Conservation (phyloP, 2,888 invertebrate species). For the Lottia gigantea region DNA sequence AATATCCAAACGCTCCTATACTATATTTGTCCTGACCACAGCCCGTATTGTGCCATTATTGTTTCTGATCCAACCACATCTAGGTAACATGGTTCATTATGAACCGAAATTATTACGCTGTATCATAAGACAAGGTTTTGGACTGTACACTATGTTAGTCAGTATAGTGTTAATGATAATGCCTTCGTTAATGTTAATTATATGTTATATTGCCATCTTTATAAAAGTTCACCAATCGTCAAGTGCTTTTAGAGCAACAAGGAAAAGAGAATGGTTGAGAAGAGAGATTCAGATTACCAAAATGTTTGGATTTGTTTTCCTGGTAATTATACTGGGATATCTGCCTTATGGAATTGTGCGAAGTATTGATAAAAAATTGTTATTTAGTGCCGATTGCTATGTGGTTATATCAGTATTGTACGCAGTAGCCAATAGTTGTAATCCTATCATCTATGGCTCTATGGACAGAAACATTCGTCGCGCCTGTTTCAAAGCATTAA, state of each 20-base stretch:
- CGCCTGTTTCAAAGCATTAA: slow-evolving; percentile 54
- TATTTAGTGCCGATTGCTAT: slow-evolving; percentile 60
- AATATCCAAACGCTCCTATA: slow-evolving; percentile 62
- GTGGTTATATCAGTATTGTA: slow-evolving; percentile 64
- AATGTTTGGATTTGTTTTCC: slow-evolving; percentile 67
- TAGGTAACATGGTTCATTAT: slow-evolving; percentile 61
- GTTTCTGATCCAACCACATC: slow-evolving; percentile 58
- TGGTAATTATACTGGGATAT: slow-evolving; percentile 64
- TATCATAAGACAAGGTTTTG: slow-evolving; percentile 57
- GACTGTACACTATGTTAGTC: slow-evolving; percentile 58
- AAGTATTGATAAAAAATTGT: slow-evolving; percentile 58
- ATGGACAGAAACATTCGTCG: slow-evolving; percentile 63
- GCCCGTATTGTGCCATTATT: slow-evolving; percentile 61
- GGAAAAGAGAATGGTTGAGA: slow-evolving; percentile 57
- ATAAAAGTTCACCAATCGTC: slow-evolving; percentile 60
- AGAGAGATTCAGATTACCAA: slow-evolving; percentile 67
- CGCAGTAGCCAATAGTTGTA: slow-evolving; percentile 64
- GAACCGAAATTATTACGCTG: slow-evolving; percentile 62
- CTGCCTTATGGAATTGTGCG: slow-evolving; percentile 64
- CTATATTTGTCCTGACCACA: slow-evolving; percentile 59
- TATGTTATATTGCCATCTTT: slow-evolving; percentile 64
- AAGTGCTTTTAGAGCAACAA: slow-evolving; percentile 51
- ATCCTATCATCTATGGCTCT: slow-evolving; percentile 64
- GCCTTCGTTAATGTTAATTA: slow-evolving; percentile 62
- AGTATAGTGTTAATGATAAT: slow-evolving; percentile 61